Base-by-base conservation (phyloP, 2,113 vertebrate genomes). In the Pachycephala philippinensis region DNA sequence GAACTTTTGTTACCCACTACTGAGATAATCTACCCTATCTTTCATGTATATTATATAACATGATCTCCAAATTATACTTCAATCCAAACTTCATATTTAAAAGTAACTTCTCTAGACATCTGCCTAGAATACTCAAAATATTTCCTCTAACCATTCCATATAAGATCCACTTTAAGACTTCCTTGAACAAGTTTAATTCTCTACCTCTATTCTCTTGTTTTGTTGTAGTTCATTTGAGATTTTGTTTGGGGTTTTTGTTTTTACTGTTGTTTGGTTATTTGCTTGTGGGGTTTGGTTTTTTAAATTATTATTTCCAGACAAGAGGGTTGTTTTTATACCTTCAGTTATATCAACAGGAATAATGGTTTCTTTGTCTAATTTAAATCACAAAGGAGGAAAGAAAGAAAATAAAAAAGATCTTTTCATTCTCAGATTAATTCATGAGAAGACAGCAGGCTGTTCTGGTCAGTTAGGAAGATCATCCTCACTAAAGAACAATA, bases 221-320 rank as follows among this genome's bases (percentile, higher is more conserved):
- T 70, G 1, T 26, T 68, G 11, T 22, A 21, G 20, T 3, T 18
- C 0, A 0, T 74, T 76, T 54, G 61, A 59, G 30, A 42, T 39
- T 90, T 39, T 52, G 23, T 11, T 72, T 21, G 4, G 1, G 4
- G 3, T 0, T 53, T 49, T 79, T 56, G 30, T 40, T 70, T 45
- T 53, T 33, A 18, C 37, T 27, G 1, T 31, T 49, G 2, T 23
- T 49, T 52, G 17, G 4, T 19, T 53, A 22, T 33, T 65, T 22
- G 16, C 30, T 68, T 53, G 47, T 19, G 9, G 16, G 7, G 12
- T 69, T 23, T 52, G 31, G 0, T 30, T 76, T 35, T 16, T 14
- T 59, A 6, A 49, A 19, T 47, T 57, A 45, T 44, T 33, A 28
- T 49, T 91, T 77, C 31, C 16, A 65, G 5, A 5, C 31, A 84